Percentiles rank a stretch among this genome's conserved stretches.
Evolutionary conservation across 1,140 invertebrate species (phyloP).

Genomic region (Aphaenogaster rudis): DNA sequence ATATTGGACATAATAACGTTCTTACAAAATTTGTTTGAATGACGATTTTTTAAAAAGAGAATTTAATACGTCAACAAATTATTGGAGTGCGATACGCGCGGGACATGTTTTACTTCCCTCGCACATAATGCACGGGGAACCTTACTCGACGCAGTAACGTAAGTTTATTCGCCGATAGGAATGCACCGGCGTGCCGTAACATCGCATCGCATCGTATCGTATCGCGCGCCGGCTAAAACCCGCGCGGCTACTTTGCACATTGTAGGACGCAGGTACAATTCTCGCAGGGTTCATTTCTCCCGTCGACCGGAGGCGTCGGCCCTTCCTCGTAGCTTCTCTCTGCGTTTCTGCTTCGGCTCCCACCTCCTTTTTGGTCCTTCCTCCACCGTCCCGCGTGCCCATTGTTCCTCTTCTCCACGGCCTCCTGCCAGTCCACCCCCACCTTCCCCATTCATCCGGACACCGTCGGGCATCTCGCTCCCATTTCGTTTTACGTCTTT

Average conservation of each 20-base stretch:
- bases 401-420: constrained; percentile 55
- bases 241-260: constrained; percentile 63
- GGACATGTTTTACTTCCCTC: background rate
- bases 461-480: constrained; percentile 81
- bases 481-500: constrained; percentile 83
- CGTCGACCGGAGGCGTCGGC: constrained; percentile 59
- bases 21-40: background rate
- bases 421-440: constrained; percentile 60
- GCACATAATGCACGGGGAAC: background rate
- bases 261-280: constrained; percentile 60
- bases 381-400: constrained; percentile 41
- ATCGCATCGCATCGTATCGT: constrained; percentile 16
- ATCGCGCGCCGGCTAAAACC: constrained; percentile 50
- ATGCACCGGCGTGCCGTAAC: constrained; percentile 38
- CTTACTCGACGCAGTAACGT: background rate
- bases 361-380: constrained; percentile 38
- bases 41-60: background rate
- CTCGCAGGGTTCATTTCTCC: constrained; percentile 60
- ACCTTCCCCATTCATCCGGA: constrained; percentile 79
- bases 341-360: constrained; percentile 57
- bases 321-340: constrained; percentile 55
- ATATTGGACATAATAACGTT: background rate
- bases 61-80: background rate
- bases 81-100: too few relatives aligned
- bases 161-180: constrained; percentile 42